Conservation (phyloP, 2,888 invertebrate species). For the Xylota sylvarum region DNA sequence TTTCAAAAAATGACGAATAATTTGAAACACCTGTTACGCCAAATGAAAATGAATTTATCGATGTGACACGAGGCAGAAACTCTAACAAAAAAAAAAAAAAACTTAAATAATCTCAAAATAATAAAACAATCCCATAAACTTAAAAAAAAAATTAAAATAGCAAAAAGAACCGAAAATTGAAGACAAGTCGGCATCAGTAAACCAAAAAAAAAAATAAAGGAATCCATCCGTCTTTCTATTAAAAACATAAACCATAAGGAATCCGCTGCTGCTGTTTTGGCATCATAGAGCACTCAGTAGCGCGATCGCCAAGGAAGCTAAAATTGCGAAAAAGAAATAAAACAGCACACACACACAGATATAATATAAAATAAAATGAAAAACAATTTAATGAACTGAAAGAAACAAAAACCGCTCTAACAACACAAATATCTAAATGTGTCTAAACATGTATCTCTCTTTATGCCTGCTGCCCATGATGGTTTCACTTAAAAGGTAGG, state of each 20-base stretch:
- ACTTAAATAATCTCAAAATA: slow-evolving; percentile 15
- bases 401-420: slow-evolving; percentile 18
- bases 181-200: slow-evolving; percentile 54
- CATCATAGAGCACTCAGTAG: slow-evolving; percentile 29
- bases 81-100: slow-evolving; percentile 7
- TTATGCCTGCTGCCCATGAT: slow-evolving; percentile 10
- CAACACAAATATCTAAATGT: slow-evolving; percentile 56
- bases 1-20: slow-evolving; percentile 66
- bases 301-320: slow-evolving; percentile 45
- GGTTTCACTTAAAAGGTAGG: slow-evolving; percentile 25
- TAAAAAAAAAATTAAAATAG: slow-evolving; percentile 1
- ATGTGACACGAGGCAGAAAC: slow-evolving; percentile 66
- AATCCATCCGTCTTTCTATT: slow-evolving; percentile 33
- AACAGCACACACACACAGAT: slow-evolving; percentile 3
- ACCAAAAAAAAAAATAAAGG: slow-evolving; percentile 25
- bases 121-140: slow-evolving; percentile 43
- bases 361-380: slow-evolving; percentile 10
- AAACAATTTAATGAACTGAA: slow-evolving; percentile 41
- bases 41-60: slow-evolving; percentile 67
- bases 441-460: slow-evolving; percentile 73
- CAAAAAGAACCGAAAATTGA: slow-evolving; percentile 10
- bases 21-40: slow-evolving; percentile 69
- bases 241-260: slow-evolving; percentile 50
- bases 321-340: slow-evolving; percentile 36
- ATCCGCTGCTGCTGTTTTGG: slow-evolving; percentile 32